A percentile compares a stretch with the other conserved stretches of the same genome.
Conservation (phyloP, 2,113 vertebrate genomes). For the Ailuropoda melanoleuca region DNA sequence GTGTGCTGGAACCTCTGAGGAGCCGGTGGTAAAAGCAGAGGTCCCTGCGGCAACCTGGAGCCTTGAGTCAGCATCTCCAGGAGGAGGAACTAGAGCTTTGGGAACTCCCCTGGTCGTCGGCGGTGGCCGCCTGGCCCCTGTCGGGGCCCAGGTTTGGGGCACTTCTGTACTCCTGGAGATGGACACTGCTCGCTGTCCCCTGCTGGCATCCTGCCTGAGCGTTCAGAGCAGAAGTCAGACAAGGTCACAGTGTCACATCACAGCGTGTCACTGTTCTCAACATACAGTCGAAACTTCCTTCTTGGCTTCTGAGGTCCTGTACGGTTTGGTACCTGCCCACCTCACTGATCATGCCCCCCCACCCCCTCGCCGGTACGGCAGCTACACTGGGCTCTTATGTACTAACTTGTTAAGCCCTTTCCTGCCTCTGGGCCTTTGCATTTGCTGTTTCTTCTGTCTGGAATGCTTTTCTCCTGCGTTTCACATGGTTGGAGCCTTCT, state of each 20-base stretch:
- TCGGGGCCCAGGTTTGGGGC: background rate
- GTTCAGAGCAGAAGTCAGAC: background rate
- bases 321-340: background rate
- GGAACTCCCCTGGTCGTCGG: background rate
- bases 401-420: background rate
- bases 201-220: background rate
- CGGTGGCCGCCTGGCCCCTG: rapidly evolving
- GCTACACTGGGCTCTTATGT: background rate
- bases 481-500: background rate
- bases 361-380: background rate
- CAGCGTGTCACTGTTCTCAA: background rate
- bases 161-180: background rate
- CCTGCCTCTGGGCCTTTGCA: background rate
- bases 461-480: background rate
- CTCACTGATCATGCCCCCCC: background rate
- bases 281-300: background rate
- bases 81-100: background rate
- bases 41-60: background rate
- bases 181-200: rapidly evolving
- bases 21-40: background rate
- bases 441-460: background rate
- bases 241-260: background rate
- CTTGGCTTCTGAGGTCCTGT: background rate
- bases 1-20: background rate
- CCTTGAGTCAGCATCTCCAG: background rate